Evolutionary conservation across 2,113 vertebrate genomes (phyloP), one percentile per base, ranked within the genome.

Genomic region (Elanoides forficatus): DNA sequence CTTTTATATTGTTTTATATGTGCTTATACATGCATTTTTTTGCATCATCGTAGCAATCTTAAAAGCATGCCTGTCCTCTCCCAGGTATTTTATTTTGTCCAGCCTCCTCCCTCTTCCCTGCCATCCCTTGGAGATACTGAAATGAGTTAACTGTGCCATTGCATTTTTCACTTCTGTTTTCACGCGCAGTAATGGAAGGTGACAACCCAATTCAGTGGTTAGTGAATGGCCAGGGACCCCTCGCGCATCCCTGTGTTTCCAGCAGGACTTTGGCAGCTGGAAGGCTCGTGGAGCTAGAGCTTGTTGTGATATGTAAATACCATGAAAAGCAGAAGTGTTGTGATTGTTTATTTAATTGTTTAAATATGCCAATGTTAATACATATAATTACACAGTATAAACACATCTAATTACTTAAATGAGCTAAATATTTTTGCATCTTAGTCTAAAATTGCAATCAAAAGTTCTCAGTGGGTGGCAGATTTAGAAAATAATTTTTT

Each of bases 361-460:
- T 91, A 87, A 90, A 75, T 65, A 65, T 76, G 73, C 70, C 43
- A 26, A 3, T 43, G 81, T 82, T 92, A 90, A 76, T 88, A 58
- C 70, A 34, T 26, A 36, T 82, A 94, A 96, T 97, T 93, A 85
- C 36, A 76, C 25, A 26, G 66, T 30, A 73, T 68, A 93, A 95
- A 86, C 92, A 78, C 45, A 80, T 79, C 90, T 95, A 96, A 95
- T 95, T 96, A 86, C 81, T 93, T 88, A 90, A 95, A 93, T 73
- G 73, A 94, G 78, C 18, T n/a, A 88, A 91, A 70, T 83, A 83
- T 86, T 96, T 81, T 88, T 73, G 45, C 70, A 53, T 94, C 78
- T 81, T 47, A 59, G 47, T 86, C 78, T 91, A 66, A 93, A 95
- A 90, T 59, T 78, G 81, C 83, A 95, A 94, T 91, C 87, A 80